These are phyloP conservation scores for Linnaemya tessellans DNA, from an alignment of 2,888 invertebrate genomes.

Conservation along the genomic window DNA sequence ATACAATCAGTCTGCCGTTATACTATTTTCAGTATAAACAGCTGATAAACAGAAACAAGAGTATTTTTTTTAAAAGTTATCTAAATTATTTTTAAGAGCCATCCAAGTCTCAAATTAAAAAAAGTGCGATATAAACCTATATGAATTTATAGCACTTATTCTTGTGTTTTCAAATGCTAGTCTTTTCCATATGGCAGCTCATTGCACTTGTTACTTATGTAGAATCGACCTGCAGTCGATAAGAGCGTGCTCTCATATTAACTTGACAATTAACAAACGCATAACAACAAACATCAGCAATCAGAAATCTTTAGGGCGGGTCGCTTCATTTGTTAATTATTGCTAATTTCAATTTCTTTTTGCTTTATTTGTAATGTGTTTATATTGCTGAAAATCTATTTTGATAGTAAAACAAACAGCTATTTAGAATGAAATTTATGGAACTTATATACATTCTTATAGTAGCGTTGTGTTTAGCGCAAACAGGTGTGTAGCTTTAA, in stretches of 20 bases:
- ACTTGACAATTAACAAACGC: constrained; percentile 7
- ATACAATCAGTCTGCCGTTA: too few relatives aligned
- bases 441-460: constrained; percentile 46
- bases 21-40: too few relatives aligned
- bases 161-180: too few relatives aligned
- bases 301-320: constrained; percentile 69
- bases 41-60: too few relatives aligned
- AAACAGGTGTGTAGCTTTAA: constrained; percentile 69
- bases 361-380: constrained; percentile 36
- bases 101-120: too few relatives aligned
- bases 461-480: constrained; percentile 59
- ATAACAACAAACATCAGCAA: constrained; percentile 60
- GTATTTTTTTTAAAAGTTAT: too few relatives aligned
- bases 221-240: constrained; percentile 11
- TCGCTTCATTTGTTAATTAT: constrained; percentile 53
- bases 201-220: background rate
- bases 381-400: background rate
- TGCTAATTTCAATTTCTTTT: constrained; percentile 9
- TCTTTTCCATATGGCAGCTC: background rate
- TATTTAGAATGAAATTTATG: constrained; percentile 57
- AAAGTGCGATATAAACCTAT: too few relatives aligned
- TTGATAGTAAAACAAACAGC: constrained; percentile 8
- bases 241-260: background rate
- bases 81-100: too few relatives aligned
- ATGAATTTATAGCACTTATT: too few relatives aligned